These are phyloP conservation scores for Phasia obesa DNA, from an alignment of 2,888 invertebrate species.

Conservation along the genomic window DNA sequence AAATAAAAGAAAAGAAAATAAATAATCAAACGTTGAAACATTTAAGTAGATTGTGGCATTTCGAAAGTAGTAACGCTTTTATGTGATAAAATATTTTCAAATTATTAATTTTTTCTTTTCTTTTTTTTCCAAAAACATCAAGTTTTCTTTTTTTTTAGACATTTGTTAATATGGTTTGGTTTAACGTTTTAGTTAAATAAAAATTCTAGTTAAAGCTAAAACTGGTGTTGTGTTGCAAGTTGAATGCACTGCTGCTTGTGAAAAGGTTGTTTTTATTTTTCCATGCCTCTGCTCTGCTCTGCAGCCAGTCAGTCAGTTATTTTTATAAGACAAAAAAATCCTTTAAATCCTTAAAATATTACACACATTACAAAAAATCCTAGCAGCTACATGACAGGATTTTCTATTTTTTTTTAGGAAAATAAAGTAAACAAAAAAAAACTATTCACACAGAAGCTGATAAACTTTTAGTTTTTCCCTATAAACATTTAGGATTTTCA, in stretches of 20 bases:
- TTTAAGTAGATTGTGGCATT: constrained; percentile 53
- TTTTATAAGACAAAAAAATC: constrained; percentile 14
- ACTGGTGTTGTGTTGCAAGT: constrained; percentile 34
- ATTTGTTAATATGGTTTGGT: constrained; percentile 20
- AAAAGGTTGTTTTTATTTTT: constrained; percentile 5
- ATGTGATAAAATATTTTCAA: constrained; percentile 21
- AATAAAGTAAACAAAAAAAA: not conserved
- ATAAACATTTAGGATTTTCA: not conserved
- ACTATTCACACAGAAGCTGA: not conserved
- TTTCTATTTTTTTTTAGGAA: constrained; percentile 6
- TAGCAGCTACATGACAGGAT: constrained; percentile 21
- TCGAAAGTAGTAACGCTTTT: constrained; percentile 30
- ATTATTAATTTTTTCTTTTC: constrained; percentile 12
- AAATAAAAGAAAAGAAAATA: constrained; percentile 6
- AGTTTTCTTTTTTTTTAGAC: constrained; percentile 28
- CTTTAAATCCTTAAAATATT: constrained; percentile 53
- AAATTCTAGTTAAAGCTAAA: not conserved
- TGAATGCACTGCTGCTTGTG: constrained; percentile 56
- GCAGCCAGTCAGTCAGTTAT: not conserved
- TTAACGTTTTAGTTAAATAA: not conserved
- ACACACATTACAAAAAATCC: constrained; percentile 27
- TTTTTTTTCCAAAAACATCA: not conserved
- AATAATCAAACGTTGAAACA: constrained; percentile 44
- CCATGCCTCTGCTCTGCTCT: too few relatives aligned
- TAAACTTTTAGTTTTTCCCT: not conserved